Conservation (phyloP, 2,797 vertebrate species). For the Chrosomus eos region DNA sequence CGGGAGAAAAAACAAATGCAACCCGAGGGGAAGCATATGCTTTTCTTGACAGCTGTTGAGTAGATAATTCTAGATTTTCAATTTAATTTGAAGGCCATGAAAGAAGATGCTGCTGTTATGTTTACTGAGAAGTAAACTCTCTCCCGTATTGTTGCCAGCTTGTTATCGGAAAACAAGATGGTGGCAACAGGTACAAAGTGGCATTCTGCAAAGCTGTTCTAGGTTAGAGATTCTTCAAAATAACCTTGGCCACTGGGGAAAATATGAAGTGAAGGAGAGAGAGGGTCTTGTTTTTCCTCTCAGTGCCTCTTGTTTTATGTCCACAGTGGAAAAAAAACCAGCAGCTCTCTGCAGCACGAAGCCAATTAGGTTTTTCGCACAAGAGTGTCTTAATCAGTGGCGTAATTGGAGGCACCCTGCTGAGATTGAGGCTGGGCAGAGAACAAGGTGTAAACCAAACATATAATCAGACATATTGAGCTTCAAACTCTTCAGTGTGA, state of each 20-base stretch:
- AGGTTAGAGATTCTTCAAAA: constrained; percentile 57
- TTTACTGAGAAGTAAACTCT: constrained; percentile 51
- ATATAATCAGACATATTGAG: constrained; percentile 54
- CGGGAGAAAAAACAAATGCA: constrained; percentile 49
- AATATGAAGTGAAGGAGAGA: constrained; percentile 49
- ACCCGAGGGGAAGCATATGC: constrained; percentile 38
- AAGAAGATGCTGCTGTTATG: constrained; percentile 49
- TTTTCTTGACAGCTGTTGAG: constrained; percentile 56
- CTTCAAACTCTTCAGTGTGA: constrained; percentile 51
- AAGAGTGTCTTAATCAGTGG: constrained; percentile 83
- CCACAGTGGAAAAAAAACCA: constrained; percentile 47
- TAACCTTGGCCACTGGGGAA: constrained; percentile 55
- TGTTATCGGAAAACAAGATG: constrained; percentile 58
- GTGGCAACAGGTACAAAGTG: constrained; percentile 62
- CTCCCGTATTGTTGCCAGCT: constrained; percentile 46
- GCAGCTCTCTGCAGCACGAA: constrained; percentile 59
- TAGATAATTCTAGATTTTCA: constrained; percentile 59
- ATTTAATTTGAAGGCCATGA: constrained; percentile 57
- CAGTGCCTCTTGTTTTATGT: constrained; percentile 59
- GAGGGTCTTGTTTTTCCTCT: constrained; percentile 55
- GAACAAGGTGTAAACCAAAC: constrained; percentile 58
- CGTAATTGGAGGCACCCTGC: constrained; percentile 85
- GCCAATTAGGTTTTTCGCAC: constrained; percentile 73
- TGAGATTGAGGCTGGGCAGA: constrained; percentile 69
- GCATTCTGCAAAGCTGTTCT: constrained; percentile 50